Percentiles rank a stretch among this genome's conserved stretches.
These are phyloP conservation scores for Acrocyrtus sp. DNA, from an alignment of 2,888 invertebrate species.

Conservation along the genomic window DNA sequence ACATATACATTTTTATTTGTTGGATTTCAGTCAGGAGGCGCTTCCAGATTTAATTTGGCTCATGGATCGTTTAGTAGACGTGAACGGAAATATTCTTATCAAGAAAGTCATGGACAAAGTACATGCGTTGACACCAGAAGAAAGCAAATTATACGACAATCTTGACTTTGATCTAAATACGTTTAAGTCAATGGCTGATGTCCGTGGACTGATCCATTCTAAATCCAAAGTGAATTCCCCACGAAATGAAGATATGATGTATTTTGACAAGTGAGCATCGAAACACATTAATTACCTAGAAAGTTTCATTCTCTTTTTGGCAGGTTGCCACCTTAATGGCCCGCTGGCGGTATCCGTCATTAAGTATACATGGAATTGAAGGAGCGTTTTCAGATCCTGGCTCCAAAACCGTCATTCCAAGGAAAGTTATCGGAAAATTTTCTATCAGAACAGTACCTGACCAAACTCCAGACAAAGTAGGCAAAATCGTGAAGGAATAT, in stretches of 20 bases:
- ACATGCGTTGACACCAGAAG: conserved; percentile 75
- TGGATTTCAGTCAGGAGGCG: background rate
- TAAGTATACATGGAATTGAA: conserved; percentile 96
- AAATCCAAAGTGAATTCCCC: too few relatives aligned
- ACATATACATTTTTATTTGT: background rate
- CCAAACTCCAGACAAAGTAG: conserved; percentile 84
- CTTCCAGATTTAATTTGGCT: conserved; percentile 82
- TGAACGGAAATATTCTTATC: conserved; percentile 85
- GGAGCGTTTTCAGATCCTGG: conserved; percentile 93
- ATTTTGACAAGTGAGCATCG: background rate
- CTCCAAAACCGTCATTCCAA: conserved; percentile 93
- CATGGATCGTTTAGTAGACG: conserved; percentile 84
- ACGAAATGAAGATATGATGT: conserved; percentile 79
- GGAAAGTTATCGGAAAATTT: conserved; percentile 95
- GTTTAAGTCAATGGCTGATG: conserved; percentile 79
- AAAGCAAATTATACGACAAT: conserved; percentile 77
- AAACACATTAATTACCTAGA: too few relatives aligned
- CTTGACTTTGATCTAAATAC: conserved; percentile 88
- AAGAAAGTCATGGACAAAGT: conserved; percentile 87
- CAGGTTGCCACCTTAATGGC: conserved; percentile 85
- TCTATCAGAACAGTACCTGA: conserved; percentile 95
- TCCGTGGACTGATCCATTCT: conserved; percentile 75
- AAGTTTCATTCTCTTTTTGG: too few relatives aligned
- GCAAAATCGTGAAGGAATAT: conserved; percentile 80
- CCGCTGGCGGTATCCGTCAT: conserved; percentile 92